Base-by-base conservation (phyloP, 2,888 invertebrate species). In the Hedychridium roseum region DNA sequence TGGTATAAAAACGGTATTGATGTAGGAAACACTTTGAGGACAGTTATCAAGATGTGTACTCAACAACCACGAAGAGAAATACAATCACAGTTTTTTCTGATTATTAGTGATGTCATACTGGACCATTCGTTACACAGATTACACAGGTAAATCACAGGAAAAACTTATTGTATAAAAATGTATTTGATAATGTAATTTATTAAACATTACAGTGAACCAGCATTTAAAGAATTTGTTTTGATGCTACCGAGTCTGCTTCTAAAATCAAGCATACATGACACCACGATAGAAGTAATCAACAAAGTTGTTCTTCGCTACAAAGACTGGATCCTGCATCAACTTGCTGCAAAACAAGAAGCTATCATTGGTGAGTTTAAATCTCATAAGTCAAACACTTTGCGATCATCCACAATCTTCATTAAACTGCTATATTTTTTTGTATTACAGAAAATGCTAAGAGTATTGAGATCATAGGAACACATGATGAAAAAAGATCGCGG, bases 101-200 rank as follows among this genome's bases (percentile, higher is more conserved):
- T 84, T n/a, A 67, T 85, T 6, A 79, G 80, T 46, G 78, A 79
- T 30, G 79, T 85, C 30, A 76, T 80, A 5, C 73, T 82, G 57
- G 71, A 80, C 31, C 70, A 73, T 1, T 66, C 73, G 14, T 70
- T 83, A 14, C 72, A 69, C 35, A 62, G 69, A 12, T 64, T 74
- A 5, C 78, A 78, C 47, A 68, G 70, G 79, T 79, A 58, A 62
- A 57, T 50, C 17, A 48, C 18, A 42, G 47, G 30, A 41, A 36
- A 51, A 37, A 17, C 26, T 14, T 28, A 43, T 44, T 28, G n/a
- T 30, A 23, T 18, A 26, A 16, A 32, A 40, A 27, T 28, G 31
- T 26, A 16, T 39, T 31, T 16, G 4, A 27, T 34, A n/a, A 2
- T 35, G 5, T 11, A 21, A 21, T 14, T 34, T 35, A 16, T 20